These are phyloP conservation scores for Cyphomyrmex costatus DNA, from an alignment of 1,140 invertebrate genomes.

Conservation along the genomic window DNA sequence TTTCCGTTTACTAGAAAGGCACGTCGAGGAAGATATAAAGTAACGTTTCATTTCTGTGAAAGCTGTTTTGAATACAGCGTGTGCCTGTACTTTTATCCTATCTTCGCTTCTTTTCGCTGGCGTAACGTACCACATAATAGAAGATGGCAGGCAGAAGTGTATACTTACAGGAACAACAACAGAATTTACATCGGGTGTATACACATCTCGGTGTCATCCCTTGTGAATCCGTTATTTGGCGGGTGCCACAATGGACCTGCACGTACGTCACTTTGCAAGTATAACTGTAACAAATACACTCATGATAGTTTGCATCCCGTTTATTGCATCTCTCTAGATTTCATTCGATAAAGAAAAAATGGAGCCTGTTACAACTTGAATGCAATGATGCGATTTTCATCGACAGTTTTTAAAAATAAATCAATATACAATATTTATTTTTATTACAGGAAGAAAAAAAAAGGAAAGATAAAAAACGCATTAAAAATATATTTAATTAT, in stretches of 20 bases:
- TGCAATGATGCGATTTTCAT: neutral
- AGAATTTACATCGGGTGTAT: slow-evolving; percentile 44
- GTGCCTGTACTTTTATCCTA: slow-evolving; percentile 30
- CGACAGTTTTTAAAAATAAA: neutral
- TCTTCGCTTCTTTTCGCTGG: slow-evolving; percentile 18
- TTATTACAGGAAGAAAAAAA: neutral
- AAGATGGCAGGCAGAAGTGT: slow-evolving; percentile 32
- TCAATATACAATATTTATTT: no score
- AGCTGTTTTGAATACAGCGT: slow-evolving; percentile 32
- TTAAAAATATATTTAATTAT: neutral
- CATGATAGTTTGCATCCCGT: neutral
- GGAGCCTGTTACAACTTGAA: neutral
- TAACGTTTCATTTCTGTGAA: slow-evolving; percentile 43
- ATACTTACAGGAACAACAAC: slow-evolving; percentile 49
- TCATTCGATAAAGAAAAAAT: neutral
- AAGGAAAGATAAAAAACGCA: neutral
- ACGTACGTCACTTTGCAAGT: slow-evolving; percentile 41
- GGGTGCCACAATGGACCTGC: slow-evolving; percentile 24
- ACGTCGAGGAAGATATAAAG: slow-evolving; percentile 23
- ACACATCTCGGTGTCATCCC: slow-evolving; percentile 18
- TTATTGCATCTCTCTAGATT: neutral
- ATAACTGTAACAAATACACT: neutral
- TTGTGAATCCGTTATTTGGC: slow-evolving; percentile 49
- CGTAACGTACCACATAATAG: slow-evolving; percentile 19
- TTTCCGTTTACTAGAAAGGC: slow-evolving; percentile 16